Evolutionary conservation across 2,797 vertebrate genomes (phyloP).

Genomic region (Characodon lateralis): DNA sequence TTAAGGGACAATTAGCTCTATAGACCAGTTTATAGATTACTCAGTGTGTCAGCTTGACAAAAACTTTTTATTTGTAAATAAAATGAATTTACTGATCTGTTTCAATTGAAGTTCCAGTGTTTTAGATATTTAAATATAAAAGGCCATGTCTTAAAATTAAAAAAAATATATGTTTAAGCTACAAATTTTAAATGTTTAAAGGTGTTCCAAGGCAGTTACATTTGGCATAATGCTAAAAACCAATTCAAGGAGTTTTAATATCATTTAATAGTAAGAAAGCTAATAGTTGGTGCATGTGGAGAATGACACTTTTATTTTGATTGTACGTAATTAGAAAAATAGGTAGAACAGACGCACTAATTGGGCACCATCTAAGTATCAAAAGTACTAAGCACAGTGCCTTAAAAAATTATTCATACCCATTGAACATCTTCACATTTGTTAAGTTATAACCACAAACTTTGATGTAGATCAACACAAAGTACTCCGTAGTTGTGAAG

Average conservation of each 20-base stretch:
- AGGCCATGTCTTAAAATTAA: slow-evolving; percentile 3
- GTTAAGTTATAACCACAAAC: not conserved
- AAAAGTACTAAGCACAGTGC: not conserved
- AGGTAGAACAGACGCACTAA: not conserved
- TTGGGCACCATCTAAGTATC: not conserved
- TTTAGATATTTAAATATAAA: slow-evolving; percentile 15
- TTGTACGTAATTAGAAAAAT: too few relatives aligned
- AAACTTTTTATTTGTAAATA: slow-evolving; percentile 7
- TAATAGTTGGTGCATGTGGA: too few relatives aligned
- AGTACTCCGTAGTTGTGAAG: not conserved
- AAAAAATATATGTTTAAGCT: slow-evolving; percentile 15
- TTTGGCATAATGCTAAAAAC: not conserved
- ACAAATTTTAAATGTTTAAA: slow-evolving; percentile 21
- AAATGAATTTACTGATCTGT: not conserved
- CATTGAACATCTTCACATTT: not conserved
- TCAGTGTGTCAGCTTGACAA: slow-evolving; percentile 6
- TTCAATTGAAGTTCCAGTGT: slow-evolving; percentile 20
- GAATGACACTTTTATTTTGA: not conserved
- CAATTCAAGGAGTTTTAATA: not conserved
- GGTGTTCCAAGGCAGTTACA: not conserved
- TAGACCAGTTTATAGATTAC: not conserved
- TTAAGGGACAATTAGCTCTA: not conserved
- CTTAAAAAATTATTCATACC: not conserved
- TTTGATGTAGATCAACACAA: not conserved
- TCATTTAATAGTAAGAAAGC: not conserved